Evolutionary conservation across 2,888 invertebrate species (phyloP).

Genomic region (Lacanobia oleracea): DNA sequence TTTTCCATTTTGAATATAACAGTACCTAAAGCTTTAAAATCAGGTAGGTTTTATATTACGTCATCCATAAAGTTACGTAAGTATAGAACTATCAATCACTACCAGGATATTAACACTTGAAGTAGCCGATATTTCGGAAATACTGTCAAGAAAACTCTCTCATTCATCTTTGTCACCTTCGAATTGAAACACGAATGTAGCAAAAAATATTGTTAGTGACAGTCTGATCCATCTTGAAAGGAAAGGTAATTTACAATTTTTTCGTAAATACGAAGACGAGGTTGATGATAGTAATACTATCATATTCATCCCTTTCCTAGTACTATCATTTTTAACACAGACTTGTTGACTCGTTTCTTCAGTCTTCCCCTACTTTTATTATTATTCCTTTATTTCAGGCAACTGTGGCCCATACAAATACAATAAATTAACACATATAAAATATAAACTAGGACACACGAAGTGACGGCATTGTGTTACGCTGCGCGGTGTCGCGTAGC

Average conservation of each 20-base stretch:
- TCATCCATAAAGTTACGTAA: not conserved
- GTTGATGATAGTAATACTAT: too few species aligned
- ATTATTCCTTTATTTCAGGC: too few species aligned
- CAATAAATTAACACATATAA: too few species aligned
- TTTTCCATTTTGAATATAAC: not conserved
- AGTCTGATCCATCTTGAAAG: slow-evolving; percentile 9
- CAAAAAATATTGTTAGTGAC: not conserved
- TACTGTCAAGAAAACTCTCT: slow-evolving; percentile 29
- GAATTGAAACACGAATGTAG: slow-evolving; percentile 9
- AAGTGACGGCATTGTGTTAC: too few species aligned
- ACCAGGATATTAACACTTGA: slow-evolving; percentile 46
- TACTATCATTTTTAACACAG: too few species aligned
- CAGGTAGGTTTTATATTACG: not conserved
- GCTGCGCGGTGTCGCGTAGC: too few species aligned
- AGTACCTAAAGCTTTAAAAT: not conserved
- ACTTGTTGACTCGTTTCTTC: not conserved
- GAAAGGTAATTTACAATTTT: not conserved
- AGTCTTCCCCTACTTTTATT: not conserved
- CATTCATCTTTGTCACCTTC: slow-evolving; percentile 43
- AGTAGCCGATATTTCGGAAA: slow-evolving; percentile 39
- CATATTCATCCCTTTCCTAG: too few species aligned
- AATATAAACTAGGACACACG: too few species aligned
- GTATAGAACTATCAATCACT: slow-evolving; percentile 53
- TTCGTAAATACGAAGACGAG: too few species aligned
- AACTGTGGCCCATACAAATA: too few species aligned